Evolutionary conservation across 2,113 vertebrate species (phyloP), one percentile per base, ranked within the genome.

Genomic region (Engystomops pustulosus): DNA sequence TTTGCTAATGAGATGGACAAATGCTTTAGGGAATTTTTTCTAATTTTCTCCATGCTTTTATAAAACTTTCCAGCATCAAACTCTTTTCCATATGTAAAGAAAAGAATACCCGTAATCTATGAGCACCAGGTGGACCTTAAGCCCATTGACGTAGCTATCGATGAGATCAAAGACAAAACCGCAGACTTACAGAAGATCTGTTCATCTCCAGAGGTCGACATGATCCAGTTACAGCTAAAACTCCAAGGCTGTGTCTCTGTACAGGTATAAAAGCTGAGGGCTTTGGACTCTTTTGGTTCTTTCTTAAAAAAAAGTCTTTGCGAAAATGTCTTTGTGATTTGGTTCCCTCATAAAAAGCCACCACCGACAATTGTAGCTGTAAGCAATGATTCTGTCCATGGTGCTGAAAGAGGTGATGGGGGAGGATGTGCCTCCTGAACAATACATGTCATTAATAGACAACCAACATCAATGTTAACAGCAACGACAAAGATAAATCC

Each of bases 201-300:
- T 87, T 94, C 96, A 55, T 89, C 91, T 14, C 89, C 89, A 14
- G 98, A 97, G 0, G 95, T 98, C 67, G 96, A 99, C 91, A 99
- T 99, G 98, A 99, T 98, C 88, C 96, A 98, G 77, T 94, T 99
- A 71, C 98, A 99, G 86, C 96, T 99, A 76, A 98, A 98, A 77
- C 81, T 99, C 72, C 98, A 99, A 87, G 97, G 98, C 88, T 97
- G 98, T 10, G 97, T 99, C 79, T 98, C 96, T 0, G 97, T 98
- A 85, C 98, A 99, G 95, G 98, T 99, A 86, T 27, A n/a, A 30
- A 12, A 5, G 18, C 23, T n/a, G n/a, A n/a, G n/a, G n/a, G n/a
- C n/a, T n/a, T n/a, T n/a, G n/a, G n/a, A n/a, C n/a, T n/a, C n/a
- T n/a, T n/a, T n/a, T n/a, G n/a, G n/a, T n/a, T n/a, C n/a, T n/a